Evolutionary conservation across 2,113 vertebrate genomes (phyloP).

Genomic region (Cebus imitator): DNA sequence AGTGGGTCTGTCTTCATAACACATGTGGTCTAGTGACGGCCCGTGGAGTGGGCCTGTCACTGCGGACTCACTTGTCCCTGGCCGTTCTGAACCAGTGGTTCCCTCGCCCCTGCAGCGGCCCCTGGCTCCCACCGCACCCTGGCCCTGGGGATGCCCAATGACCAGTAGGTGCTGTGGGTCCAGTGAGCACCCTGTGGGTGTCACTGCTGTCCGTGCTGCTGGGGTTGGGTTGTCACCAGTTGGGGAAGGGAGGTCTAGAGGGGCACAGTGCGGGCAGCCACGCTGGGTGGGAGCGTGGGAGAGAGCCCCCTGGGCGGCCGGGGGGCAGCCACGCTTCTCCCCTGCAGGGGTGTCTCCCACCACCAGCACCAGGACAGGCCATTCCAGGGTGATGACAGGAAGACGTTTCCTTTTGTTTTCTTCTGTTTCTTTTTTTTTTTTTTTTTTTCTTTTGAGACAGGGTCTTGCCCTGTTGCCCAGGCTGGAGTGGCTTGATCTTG

Average conservation of each 20-base stretch:
- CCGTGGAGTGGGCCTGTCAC: not conserved
- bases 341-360: not conserved
- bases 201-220: too few species aligned
- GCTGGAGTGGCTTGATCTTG: too few species aligned
- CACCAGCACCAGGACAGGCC: accelerated
- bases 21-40: not conserved
- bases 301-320: accelerated
- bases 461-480: too few species aligned
- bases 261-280: too few species aligned
- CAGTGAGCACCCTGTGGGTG: too few species aligned
- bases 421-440: too few species aligned
- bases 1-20: not conserved
- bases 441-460: too few species aligned
- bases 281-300: not conserved
- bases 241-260: not conserved
- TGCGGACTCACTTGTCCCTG: not conserved
- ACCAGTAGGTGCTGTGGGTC: too few species aligned
- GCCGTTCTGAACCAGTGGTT: not conserved
- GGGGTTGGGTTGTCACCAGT: not conserved
- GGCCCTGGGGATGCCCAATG: not conserved
- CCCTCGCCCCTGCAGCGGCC: not conserved
- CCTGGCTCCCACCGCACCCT: not conserved
- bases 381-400: not conserved
- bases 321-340: not conserved
- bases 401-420: too few species aligned